Conservation (phyloP, 2,113 vertebrate genomes). For the Amazona vittata region DNA sequence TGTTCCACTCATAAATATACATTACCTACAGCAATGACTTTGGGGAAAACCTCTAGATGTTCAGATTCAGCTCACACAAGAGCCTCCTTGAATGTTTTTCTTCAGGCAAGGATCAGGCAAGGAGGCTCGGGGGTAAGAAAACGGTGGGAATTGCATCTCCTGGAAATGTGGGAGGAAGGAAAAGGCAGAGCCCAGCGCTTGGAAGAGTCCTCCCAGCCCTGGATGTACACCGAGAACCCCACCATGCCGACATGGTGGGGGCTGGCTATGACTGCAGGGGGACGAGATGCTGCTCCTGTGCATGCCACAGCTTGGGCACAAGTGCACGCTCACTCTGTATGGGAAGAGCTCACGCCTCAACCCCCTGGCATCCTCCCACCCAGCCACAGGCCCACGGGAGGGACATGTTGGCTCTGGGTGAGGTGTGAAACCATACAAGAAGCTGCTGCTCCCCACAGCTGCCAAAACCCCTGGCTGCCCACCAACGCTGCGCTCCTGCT, state of each 20-base stretch:
- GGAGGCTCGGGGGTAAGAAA: slow-evolving; percentile 8
- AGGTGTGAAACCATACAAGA: not conserved
- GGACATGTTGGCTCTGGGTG: accelerated
- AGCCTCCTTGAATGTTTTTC: slow-evolving; percentile 43
- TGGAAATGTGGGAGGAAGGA: not conserved
- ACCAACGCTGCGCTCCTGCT: not conserved
- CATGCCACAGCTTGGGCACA: accelerated
- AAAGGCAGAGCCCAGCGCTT: accelerated
- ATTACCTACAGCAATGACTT: slow-evolving; percentile 43
- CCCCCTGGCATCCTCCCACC: not conserved
- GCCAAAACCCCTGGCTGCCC: slow-evolving; percentile 17
- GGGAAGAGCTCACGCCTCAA: accelerated
- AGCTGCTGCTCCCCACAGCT: not conserved
- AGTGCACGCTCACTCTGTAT: accelerated
- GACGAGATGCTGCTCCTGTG: not conserved
- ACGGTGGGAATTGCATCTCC: not conserved
- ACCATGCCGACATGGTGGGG: accelerated
- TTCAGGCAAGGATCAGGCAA: slow-evolving; percentile 33
- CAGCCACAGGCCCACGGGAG: accelerated
- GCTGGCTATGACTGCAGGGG: accelerated
- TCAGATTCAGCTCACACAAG: slow-evolving; percentile 21
- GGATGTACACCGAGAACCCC: not conserved
- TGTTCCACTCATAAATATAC: slow-evolving; percentile 57
- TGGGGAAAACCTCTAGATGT: not conserved
- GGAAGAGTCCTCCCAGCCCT: not conserved